phyloP scores from a whole-genome alignment of 2,113 vertebrate genomes.

The Limanda limanda region DNA sequence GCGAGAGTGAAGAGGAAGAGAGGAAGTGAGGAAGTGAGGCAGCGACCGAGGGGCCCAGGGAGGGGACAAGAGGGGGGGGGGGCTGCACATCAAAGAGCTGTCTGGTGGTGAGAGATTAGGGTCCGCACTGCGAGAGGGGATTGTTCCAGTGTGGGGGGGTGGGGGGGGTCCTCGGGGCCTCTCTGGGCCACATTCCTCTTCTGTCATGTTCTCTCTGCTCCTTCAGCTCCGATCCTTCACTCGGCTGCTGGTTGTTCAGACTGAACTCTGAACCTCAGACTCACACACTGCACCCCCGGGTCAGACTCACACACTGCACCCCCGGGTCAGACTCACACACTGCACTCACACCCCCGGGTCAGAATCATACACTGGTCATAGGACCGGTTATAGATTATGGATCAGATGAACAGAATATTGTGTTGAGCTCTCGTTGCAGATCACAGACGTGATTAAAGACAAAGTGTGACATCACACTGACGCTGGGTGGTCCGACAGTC shows the following conservation, averaged over 20 bases:
- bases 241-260: slow-evolving; percentile 36
- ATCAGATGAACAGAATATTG: too few species aligned
- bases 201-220: slow-evolving; percentile 70
- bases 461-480: too few species aligned
- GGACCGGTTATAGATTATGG: too few species aligned
- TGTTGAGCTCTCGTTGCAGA: too few species aligned
- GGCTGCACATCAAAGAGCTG: slow-evolving; percentile 71
- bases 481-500: too few species aligned
- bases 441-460: too few species aligned
- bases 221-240: slow-evolving; percentile 45
- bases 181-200: slow-evolving; percentile 71
- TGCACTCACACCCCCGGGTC: not conserved
- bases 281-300: too few species aligned
- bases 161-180: slow-evolving; percentile 47
- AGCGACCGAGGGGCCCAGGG: slow-evolving; percentile 55
- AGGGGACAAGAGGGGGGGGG: slow-evolving; percentile 31
- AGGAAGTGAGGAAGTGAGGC: too few species aligned
- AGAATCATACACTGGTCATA: too few species aligned
- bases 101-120: slow-evolving; percentile 73
- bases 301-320: too few species aligned
- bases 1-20: slow-evolving; percentile 42
- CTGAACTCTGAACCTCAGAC: not conserved
- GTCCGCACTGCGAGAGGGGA: slow-evolving; percentile 65
- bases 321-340: too few species aligned
- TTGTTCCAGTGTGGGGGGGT: slow-evolving; percentile 61